Conservation (phyloP, 2,797 vertebrate species). For the Neosilurus mollespiculum region DNA sequence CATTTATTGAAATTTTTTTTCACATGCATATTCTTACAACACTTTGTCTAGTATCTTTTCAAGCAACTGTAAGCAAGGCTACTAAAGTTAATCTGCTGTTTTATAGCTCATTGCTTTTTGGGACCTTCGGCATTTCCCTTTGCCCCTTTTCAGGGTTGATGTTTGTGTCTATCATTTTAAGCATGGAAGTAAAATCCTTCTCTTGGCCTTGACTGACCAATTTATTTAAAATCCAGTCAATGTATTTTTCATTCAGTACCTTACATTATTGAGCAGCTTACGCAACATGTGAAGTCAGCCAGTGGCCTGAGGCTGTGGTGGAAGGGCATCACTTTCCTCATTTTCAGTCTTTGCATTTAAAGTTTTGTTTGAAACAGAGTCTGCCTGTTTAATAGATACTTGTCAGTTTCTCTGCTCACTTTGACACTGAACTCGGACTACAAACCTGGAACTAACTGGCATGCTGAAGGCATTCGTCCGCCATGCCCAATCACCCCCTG, state of each 20-base stretch:
- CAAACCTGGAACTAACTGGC: constrained; percentile 73
- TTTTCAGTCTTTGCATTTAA: constrained; percentile 1
- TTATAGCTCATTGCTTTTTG: background rate
- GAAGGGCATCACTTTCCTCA: constrained; percentile 35
- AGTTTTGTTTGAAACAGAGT: constrained; percentile 9
- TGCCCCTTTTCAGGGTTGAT: constrained; percentile 18
- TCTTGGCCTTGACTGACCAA: constrained; percentile 41
- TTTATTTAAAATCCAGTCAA: constrained; percentile 66
- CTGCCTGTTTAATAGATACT: constrained; percentile 50
- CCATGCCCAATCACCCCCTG: constrained; percentile 75
- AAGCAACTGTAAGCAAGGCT: background rate
- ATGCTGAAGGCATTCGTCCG: constrained; percentile 71
- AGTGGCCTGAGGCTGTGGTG: constrained; percentile 53
- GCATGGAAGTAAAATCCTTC: constrained; percentile 40
- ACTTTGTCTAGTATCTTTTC: background rate
- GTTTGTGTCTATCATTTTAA: constrained; percentile 53
- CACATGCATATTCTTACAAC: background rate
- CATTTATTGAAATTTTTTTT: background rate
- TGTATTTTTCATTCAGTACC: constrained; percentile 69
- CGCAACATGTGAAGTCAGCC: constrained; percentile 66
- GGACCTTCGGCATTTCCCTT: background rate
- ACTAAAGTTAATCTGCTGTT: background rate
- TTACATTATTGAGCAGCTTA: constrained; percentile 77
- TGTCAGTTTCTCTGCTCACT: constrained; percentile 44
- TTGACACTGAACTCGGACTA: constrained; percentile 43